Evolutionary conservation across 2,888 invertebrate genomes (phyloP), one percentile per base, ranked within the genome.

Genomic region (Crioceris asparagi): DNA sequence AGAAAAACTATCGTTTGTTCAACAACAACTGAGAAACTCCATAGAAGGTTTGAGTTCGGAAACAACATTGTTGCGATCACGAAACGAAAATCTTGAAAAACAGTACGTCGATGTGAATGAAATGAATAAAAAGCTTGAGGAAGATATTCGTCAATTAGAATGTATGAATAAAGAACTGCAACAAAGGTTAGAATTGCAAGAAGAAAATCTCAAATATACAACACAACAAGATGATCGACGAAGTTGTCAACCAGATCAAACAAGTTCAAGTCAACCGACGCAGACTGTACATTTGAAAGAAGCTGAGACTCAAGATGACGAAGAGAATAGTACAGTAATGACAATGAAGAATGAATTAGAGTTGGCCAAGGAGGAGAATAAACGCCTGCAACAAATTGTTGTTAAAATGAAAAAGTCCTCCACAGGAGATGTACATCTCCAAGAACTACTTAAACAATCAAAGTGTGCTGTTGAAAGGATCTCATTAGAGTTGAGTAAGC

Each of bases 381-480:
- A 34, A 40, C 35, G 33, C 19, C 29, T 44, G 6, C 48, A 54
- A 29, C 29, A 44, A 37, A 29, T 43, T 15, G 30, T 46, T 12
- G 32, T 21, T 14, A 19, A 39, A 39, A 35, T 42, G 32, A 35
- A 38, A 29, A 35, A 39, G 25, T 35, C 29, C 29, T 17, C 41
- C 11, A 36, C 44, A 7, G 48, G 47, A 7, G 55, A 57, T 30
- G 50, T 53, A 23, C 57, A 61, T 17, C 42, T 59, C 5, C 53
- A 57, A 15, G 47, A 48, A 30, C 52, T 62, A 48, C 35, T 63
- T 17, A 47, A 50, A 21, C 56, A 62, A 41, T 59, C 62, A 2
- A 59, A 56, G 41, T 41, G 46, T 17, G 63, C 64, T 1, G 50
- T 61, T 4, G 51, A 54, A 41, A 50, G 51, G 36, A 52, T 62